Evolutionary conservation across 2,888 invertebrate species (phyloP).

Genomic region (Eristalis intricaria): DNA sequence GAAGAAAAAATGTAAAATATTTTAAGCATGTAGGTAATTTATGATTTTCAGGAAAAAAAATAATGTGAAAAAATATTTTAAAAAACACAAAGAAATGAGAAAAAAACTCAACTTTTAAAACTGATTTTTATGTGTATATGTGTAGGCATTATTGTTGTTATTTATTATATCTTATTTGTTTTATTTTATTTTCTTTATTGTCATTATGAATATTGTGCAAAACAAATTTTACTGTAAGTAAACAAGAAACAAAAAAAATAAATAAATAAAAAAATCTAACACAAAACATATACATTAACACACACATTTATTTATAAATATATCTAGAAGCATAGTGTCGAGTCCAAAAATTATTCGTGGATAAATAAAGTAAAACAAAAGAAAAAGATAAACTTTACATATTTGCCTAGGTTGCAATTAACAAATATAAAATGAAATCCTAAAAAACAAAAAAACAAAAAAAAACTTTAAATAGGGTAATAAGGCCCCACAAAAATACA

Average conservation of each 20-base stretch:
- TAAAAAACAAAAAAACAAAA: constrained; percentile 1
- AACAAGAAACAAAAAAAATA: constrained; percentile 15
- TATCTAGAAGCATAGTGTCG: constrained; percentile 59
- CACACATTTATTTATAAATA: constrained; percentile 53
- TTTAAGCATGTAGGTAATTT: constrained; percentile 63
- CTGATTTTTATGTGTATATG: constrained; percentile 68
- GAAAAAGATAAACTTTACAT: constrained; percentile 40
- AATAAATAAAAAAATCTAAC: constrained; percentile 38
- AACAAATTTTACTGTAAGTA: constrained; percentile 65
- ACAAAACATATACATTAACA: constrained; percentile 49
- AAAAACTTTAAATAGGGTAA: constrained; percentile 39
- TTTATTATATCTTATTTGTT: constrained; percentile 65
- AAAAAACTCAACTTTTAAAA: constrained; percentile 29
- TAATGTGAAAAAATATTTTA: constrained; percentile 28
- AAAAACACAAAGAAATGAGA: constrained; percentile 27
- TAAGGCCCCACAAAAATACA: constrained; percentile 54
- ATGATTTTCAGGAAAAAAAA: constrained; percentile 60
- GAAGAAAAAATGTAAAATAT: constrained; percentile 58
- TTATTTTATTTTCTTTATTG: constrained; percentile 28
- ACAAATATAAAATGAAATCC: constrained; percentile 48
- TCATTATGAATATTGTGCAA: constrained; percentile 51
- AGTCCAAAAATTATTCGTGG: constrained; percentile 57
- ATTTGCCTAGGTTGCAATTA: constrained; percentile 66
- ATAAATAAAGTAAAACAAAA: constrained; percentile 19
- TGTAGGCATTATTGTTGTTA: constrained; percentile 71